A percentile compares a stretch with the other conserved stretches of the same genome.
These are phyloP conservation scores for Nematolebias whitei DNA, from an alignment of 2,113 vertebrate species.

Conservation along the genomic window DNA sequence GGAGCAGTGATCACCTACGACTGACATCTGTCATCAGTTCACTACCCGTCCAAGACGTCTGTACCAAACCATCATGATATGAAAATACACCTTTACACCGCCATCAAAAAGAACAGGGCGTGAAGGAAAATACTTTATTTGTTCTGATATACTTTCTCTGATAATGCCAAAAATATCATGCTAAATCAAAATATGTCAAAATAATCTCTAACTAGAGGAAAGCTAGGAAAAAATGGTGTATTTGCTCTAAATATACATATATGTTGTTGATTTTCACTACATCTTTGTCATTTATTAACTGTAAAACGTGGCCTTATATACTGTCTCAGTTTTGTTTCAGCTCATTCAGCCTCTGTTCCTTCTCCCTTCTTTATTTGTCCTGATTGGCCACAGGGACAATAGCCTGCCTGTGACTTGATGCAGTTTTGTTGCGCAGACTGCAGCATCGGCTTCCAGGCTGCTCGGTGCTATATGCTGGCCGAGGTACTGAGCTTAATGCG, in stretches of 20 bases:
- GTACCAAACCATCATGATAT: no score
- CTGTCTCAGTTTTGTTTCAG: conserved; percentile 19
- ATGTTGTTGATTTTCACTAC: background rate
- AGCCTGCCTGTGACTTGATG: conserved; percentile 59
- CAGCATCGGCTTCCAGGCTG: conserved; percentile 62
- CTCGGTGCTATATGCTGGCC: conserved; percentile 51
- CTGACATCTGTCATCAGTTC: no score
- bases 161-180: conserved; percentile 5
- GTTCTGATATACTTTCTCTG: conserved; percentile 13
- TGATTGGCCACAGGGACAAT: conserved; percentile 48
- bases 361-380: background rate
- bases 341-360: background rate
- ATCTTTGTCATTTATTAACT: background rate
- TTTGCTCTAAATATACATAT: background rate
- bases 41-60: no score
- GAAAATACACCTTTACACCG: no score
- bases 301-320: conserved; percentile 5
- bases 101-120: background rate
- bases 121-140: conserved; percentile 16
- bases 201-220: conserved; percentile 14
- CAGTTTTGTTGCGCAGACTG: conserved; percentile 63
- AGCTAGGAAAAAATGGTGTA: conserved; percentile 6
- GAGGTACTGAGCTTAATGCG: conserved; percentile 67
- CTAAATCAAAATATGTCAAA: conserved; percentile 12
- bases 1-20: no score